Evolutionary conservation across 1,140 invertebrate genomes (phyloP).

Genomic region (Cydia splendana): DNA sequence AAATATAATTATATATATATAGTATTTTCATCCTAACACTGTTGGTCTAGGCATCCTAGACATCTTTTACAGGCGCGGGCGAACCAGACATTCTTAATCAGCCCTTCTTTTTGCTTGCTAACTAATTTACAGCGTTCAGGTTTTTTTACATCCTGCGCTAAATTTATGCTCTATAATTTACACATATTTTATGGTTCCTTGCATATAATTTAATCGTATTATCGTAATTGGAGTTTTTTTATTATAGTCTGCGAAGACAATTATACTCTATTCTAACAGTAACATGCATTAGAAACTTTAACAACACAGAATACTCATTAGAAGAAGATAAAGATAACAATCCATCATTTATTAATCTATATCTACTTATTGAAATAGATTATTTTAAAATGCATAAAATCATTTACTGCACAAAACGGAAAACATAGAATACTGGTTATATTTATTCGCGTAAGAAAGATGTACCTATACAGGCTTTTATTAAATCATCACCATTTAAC

Average conservation of each 20-base stretch:
- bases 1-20: too few species aligned
- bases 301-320: too few species aligned
- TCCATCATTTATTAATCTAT: too few species aligned
- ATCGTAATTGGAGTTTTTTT: background rate
- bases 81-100: conserved; percentile 28
- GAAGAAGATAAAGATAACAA: too few species aligned
- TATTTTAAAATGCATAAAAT: too few species aligned
- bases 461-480: background rate
- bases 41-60: background rate
- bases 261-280: background rate
- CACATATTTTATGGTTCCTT: background rate
- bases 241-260: background rate
- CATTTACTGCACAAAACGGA: background rate
- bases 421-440: background rate
- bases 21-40: background rate
- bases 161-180: conserved; percentile 3
- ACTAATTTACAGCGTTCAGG: conserved; percentile 9
- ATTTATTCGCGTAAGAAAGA: background rate
- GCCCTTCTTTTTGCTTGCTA: conserved; percentile 17
- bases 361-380: too few species aligned
- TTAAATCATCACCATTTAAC: too few species aligned
- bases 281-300: too few species aligned
- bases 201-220: background rate
- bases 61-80: background rate
- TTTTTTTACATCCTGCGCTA: background rate